Base-by-base conservation (phyloP, 1,140 invertebrate genomes). In the Watersipora subatra region DNA sequence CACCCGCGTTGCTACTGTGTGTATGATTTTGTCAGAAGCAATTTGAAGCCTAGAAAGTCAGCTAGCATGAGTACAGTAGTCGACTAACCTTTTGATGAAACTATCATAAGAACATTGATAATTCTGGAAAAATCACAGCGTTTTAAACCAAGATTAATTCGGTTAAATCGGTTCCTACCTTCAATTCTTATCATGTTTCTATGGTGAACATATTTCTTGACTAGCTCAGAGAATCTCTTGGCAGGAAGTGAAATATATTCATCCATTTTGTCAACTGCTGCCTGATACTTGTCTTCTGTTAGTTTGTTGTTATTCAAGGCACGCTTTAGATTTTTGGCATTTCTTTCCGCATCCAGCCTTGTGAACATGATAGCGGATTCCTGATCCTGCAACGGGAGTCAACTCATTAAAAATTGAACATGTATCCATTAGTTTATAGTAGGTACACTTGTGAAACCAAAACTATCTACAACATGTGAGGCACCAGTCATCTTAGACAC, bases 281-380 rank as follows among this genome's bases (percentile, higher is more conserved):
- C 72, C 75, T 78, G 34, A 1, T 46, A 46, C 34, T 46, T 7
- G 7, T 46, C 34, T 46, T 46, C 34, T n/a, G 34, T 46, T n/a
- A 46, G 34, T 46, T 46, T 46, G 24, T 73, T 65, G 19, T 76
- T 74, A 65, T 71, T 68, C 0, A 78, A 73, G 20, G 76, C 78
- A 62, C 72, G 71, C 69, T 76, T 78, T 72, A 80, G 75, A 29
- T 74, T 74, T 67, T 79, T 79, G 55, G 75, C 71, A 67, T 80
- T 80, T 65, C 77, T 72, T 61, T 78, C 75, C 1, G 75, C 74
- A 67, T 80, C 78, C 1, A 80, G 68, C 28, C 77, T 64, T 7
- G 78, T 78, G 68, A 80, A 80, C 76, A 80, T 78, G 17, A 80
- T 68, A 1, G 76, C 69, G 2, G 72, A 70, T 20, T 76, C 73